phyloP scores from a whole-genome alignment of 1,140 invertebrate genomes.

The Lordiphosa mommai region DNA sequence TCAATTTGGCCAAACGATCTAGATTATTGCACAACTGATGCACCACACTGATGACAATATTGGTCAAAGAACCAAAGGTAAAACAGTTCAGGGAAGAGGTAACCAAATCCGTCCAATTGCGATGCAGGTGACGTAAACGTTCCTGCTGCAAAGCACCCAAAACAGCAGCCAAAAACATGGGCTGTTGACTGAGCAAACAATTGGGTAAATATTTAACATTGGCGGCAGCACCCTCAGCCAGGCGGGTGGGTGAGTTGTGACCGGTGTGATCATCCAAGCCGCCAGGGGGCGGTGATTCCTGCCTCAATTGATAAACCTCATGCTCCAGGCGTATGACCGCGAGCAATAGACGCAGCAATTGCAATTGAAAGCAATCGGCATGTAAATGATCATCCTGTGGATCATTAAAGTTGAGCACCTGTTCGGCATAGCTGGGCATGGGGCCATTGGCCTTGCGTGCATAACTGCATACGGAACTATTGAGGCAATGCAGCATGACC shows the following conservation, averaged over 20 bases:
- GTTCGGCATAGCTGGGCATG: conserved; percentile 87
- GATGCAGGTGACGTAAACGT: conserved; percentile 86
- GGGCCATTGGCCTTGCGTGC: conserved; percentile 26
- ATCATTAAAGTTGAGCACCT: conserved; percentile 92
- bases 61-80: conserved; percentile 88
- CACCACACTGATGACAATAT: conserved; percentile 88
- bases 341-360: conserved; percentile 84
- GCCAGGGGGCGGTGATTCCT: conserved; percentile 72
- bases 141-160: conserved; percentile 87
- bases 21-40: conserved; percentile 92
- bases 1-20: conserved; percentile 81
- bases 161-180: conserved; percentile 92
- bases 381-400: conserved; percentile 83
- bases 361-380: conserved; percentile 89
- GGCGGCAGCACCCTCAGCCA: conserved; percentile 49
- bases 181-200: conserved; percentile 88
- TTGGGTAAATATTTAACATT: conserved; percentile 84
- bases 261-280: conserved; percentile 29
- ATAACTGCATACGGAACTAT: conserved; percentile 86
- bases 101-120: conserved; percentile 90
- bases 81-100: conserved; percentile 86
- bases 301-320: conserved; percentile 82
- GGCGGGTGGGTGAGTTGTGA: conserved; percentile 69
- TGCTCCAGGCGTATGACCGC: conserved; percentile 90
- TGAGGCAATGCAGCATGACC: conserved; percentile 90